phyloP scores from a whole-genome alignment of 2,797 vertebrate genomes.

The Fratercula arctica region DNA sequence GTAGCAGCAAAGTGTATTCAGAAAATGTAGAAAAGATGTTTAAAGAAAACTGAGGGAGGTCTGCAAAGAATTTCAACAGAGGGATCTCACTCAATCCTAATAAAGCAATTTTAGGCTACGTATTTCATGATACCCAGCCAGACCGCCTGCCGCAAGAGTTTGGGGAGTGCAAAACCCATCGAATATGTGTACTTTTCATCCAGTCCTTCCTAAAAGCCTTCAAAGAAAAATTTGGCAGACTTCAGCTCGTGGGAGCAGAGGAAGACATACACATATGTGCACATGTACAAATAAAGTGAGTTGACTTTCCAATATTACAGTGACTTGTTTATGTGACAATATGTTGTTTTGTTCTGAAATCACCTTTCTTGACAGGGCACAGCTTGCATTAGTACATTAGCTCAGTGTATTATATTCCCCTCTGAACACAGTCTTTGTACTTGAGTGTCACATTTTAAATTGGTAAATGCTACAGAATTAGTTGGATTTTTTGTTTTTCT shows the following conservation, averaged over 20 bases:
- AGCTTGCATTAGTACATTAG: not conserved
- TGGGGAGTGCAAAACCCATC: not conserved
- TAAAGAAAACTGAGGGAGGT: not conserved
- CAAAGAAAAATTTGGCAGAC: not conserved
- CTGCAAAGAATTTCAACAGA: not conserved
- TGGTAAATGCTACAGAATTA: constrained; percentile 20
- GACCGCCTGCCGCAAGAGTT: not conserved
- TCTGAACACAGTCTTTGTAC: not conserved
- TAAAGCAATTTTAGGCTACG: not conserved
- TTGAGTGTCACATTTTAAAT: not conserved
- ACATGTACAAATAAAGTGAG: not conserved
- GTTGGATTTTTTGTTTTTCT: not conserved
- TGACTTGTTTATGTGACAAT: not conserved
- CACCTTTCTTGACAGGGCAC: not conserved
- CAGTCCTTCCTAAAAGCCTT: not conserved
- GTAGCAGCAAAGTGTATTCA: not conserved
- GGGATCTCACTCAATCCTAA: not conserved
- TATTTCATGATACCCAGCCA: not conserved
- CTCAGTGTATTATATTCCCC: not conserved
- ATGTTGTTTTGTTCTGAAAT: not conserved
- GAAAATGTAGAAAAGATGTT: not conserved
- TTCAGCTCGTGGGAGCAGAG: not conserved
- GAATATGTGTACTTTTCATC: not conserved
- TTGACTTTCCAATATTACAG: not conserved
- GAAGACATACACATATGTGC: not conserved